Evolutionary conservation across 2,888 invertebrate species (phyloP), one percentile per base, ranked within the genome.

Genomic region (Celastrina argiolus): DNA sequence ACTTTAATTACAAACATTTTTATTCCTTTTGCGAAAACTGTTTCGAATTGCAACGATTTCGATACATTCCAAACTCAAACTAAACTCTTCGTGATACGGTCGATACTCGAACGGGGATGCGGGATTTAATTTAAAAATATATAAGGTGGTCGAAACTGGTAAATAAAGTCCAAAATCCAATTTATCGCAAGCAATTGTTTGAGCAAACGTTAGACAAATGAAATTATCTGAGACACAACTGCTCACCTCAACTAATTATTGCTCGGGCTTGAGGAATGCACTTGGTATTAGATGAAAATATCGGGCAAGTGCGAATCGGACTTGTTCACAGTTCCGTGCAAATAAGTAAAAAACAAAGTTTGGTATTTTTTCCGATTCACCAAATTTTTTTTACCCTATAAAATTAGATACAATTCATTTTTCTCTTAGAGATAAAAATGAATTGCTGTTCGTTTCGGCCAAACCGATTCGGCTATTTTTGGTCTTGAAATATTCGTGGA

Each of bases 141-240:
- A 31, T 34, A 59, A 59, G 61, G 39, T 22, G 14, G 36, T 39
- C 26, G 22, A 22, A 18, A 36, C 16, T 61, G 22, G 61, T 39
- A 39, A 61, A 61, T 39, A 61, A 10, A 39, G 61, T 14, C 18
- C 34, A 22, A 22, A 18, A 4, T 61, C 39, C 39, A 22, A 61
- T 61, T 61, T 61, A 22, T 61, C 61, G 36, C 58, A 0, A 34
- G 61, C 39, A 10, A 39, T 39, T 61, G 61, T 61, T 61, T 26
- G 39, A 12, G 39, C 22, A 61, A 39, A 61, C 61, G 39, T 36
- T 39, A 14, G 22, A 22, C 18, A 36, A 61, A 61, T 39, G 18
- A 39, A 61, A 22, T 61, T 61, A 61, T 36, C 26, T 2, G 61
- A 34, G 12, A 51, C 2, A 51, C 45, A 45, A 18, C 18, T 45